These are phyloP conservation scores for Portevinia maculata DNA, from an alignment of 2,888 invertebrate genomes.

Conservation along the genomic window DNA sequence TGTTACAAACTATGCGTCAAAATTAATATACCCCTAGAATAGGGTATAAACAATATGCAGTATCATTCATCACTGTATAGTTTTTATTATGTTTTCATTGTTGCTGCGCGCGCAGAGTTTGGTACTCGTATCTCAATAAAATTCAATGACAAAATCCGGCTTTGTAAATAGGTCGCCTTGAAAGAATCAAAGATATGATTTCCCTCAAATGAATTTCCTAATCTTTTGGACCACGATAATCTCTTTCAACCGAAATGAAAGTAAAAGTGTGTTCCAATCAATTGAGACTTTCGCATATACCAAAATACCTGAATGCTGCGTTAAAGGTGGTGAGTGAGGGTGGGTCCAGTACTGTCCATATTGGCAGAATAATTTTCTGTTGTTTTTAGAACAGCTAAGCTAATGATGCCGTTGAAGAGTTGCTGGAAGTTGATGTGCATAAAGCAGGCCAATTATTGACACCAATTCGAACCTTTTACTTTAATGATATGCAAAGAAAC, in stretches of 20 bases:
- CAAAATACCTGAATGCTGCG: slow-evolving; percentile 14
- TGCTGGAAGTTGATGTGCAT: slow-evolving; percentile 16
- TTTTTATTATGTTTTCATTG: slow-evolving; percentile 16
- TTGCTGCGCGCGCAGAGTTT: neutral
- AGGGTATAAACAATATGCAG: slow-evolving; percentile 15
- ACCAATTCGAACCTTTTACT: slow-evolving; percentile 12
- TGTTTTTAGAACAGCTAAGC: neutral
- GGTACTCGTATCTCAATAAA: neutral
- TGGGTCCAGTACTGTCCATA: slow-evolving; percentile 29
- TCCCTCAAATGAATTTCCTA: slow-evolving; percentile 33
- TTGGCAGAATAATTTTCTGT: slow-evolving; percentile 17
- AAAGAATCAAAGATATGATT: slow-evolving; percentile 30
- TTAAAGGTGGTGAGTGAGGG: slow-evolving; percentile 26
- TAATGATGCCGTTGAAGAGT: slow-evolving; percentile 3
- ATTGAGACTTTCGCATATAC: slow-evolving; percentile 39
- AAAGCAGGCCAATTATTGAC: slow-evolving; percentile 26
- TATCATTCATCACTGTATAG: slow-evolving; percentile 22
- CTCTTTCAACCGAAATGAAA: slow-evolving; percentile 39
- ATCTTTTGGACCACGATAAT: slow-evolving; percentile 20
- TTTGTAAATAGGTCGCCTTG: slow-evolving; percentile 5
- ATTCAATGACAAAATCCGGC: slow-evolving; percentile 37
- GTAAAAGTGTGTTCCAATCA: slow-evolving; percentile 53
- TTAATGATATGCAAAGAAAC: slow-evolving; percentile 1
- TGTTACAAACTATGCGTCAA: too few species aligned
- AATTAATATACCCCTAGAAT: too few species aligned